Percentiles rank a stretch among this genome's conserved stretches.
Evolutionary conservation across 2,888 invertebrate species (phyloP).

Genomic region (Rambutsinella grinnellia): DNA sequence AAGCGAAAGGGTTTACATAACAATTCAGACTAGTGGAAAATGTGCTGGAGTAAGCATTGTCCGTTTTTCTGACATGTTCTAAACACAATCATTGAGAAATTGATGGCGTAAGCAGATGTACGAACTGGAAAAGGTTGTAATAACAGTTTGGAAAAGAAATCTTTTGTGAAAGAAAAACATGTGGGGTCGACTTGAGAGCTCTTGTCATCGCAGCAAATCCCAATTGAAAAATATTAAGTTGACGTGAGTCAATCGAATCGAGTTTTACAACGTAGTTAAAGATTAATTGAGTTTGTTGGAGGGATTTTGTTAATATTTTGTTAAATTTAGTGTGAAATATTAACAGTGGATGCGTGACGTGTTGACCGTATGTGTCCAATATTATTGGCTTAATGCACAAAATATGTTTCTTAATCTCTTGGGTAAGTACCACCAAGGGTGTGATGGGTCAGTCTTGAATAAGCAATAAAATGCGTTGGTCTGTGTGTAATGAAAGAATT

Average conservation of each 20-base stretch:
- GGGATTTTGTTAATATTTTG: no score
- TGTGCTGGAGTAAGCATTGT: neutral
- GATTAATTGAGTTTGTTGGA: no score
- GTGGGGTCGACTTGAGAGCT: no score
- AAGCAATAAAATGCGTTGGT: conserved; percentile 36
- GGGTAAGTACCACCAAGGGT: neutral
- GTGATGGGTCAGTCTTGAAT: conserved; percentile 6
- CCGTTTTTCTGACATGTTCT: conserved; percentile 2
- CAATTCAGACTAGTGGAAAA: neutral
- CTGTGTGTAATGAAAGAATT: conserved; percentile 32
- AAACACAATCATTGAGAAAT: neutral
- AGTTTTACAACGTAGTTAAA: no score
- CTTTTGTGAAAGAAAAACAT: neutral
- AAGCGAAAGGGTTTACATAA: neutral
- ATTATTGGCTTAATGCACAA: neutral
- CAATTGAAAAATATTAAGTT: no score
- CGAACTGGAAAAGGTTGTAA: neutral
- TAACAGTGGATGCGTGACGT: no score
- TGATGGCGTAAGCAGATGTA: neutral
- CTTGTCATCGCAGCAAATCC: no score
- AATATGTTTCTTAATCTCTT: neutral
- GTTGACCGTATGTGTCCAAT: no score
- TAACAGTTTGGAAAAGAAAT: neutral
- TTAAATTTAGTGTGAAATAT: no score
- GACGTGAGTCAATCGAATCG: no score